Evolutionary conservation across 92 coral and sea anemone species (phyloP).

Genomic region (Porites divaricata): DNA sequence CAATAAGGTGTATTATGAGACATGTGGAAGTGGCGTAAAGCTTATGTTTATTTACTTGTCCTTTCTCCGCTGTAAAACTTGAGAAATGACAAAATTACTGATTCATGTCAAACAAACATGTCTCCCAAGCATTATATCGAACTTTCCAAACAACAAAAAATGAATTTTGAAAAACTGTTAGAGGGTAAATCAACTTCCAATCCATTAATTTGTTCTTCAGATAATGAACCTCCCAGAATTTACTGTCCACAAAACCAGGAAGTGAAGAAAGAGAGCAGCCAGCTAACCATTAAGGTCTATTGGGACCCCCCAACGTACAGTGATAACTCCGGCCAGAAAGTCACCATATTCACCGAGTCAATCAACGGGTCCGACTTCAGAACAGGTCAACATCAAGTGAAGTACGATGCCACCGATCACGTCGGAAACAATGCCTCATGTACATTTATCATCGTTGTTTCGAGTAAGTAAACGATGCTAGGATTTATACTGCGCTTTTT

Average conservation of each 20-base stretch:
- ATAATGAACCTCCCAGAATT: constrained; percentile 80
- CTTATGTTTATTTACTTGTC: too few species aligned
- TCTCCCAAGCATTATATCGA: too few species aligned
- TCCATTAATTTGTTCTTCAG: constrained; percentile 30
- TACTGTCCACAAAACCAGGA: constrained; percentile 84
- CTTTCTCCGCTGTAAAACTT: too few species aligned
- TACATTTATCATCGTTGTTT: constrained; percentile 70
- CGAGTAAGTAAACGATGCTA: constrained; percentile 54
- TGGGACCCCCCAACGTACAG: constrained; percentile 83
- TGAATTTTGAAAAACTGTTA: too few species aligned
- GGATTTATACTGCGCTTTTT: too few species aligned
- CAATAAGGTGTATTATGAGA: too few species aligned
- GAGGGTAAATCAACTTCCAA: too few species aligned
- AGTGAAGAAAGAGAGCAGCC: constrained; percentile 37
- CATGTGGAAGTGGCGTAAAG: too few species aligned
- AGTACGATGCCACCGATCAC: constrained; percentile 80
- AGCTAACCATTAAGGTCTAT: constrained; percentile 40
- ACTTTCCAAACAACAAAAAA: too few species aligned
- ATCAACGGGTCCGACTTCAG: constrained; percentile 75
- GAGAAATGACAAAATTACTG: too few species aligned
- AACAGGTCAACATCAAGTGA: constrained; percentile 68
- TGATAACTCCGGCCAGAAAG: constrained; percentile 79
- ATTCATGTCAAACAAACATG: too few species aligned
- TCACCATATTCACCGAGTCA: constrained; percentile 69
- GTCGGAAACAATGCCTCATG: constrained; percentile 68